phyloP scores from a whole-genome alignment of 2,113 vertebrate species.

The Cisticola juncidis region DNA sequence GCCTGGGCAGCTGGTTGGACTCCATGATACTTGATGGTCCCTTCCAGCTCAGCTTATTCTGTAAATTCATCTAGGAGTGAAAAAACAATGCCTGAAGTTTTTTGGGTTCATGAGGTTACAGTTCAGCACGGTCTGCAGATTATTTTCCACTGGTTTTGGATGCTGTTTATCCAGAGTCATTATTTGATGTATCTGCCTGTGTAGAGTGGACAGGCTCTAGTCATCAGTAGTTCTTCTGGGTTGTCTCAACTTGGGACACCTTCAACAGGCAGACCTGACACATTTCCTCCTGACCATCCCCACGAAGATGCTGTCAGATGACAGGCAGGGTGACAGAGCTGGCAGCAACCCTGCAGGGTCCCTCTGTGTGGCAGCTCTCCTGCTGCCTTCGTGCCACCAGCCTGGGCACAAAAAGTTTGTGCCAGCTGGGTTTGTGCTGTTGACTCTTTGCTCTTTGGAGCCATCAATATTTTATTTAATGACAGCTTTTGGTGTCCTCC shows the following conservation, averaged over 20 bases:
- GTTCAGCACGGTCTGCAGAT: neutral
- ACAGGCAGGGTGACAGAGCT: neutral
- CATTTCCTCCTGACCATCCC: rapidly evolving
- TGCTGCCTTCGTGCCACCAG: rapidly evolving
- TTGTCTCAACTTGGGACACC: neutral
- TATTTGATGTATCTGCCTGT: neutral
- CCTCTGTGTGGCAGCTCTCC: rapidly evolving
- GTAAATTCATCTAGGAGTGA: neutral
- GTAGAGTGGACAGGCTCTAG: neutral
- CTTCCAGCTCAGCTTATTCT: neutral
- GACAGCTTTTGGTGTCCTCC: neutral
- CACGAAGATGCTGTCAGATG: neutral
- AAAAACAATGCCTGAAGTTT: neutral
- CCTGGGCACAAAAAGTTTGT: neutral
- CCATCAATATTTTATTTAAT: neutral
- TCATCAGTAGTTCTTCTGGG: neutral
- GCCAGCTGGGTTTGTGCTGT: neutral
- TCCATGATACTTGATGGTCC: rapidly evolving
- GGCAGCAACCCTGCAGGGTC: neutral
- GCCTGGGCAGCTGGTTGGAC: too few relatives aligned
- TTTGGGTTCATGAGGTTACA: neutral
- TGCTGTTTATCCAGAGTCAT: neutral
- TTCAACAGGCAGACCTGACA: neutral
- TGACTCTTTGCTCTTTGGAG: rapidly evolving
- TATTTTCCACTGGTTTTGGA: neutral